Percentiles rank a stretch among this genome's conserved stretches.
Evolutionary conservation across 2,113 vertebrate species (phyloP).

Genomic region (Sitta europaea): DNA sequence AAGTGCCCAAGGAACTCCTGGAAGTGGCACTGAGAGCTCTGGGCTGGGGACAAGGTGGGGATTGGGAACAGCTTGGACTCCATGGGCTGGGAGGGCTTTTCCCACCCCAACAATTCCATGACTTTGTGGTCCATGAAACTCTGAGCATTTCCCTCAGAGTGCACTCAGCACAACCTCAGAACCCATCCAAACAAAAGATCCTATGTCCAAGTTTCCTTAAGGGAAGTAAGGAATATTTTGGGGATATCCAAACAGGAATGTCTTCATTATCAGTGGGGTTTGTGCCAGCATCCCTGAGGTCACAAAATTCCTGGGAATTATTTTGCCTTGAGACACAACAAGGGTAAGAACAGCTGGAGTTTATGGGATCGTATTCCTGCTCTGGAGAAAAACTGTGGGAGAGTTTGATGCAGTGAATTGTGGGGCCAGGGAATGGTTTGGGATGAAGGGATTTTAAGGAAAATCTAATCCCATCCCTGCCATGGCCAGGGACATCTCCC

Average conservation of each 20-base stretch:
- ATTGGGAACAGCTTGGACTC: accelerated
- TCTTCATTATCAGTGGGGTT: neutral
- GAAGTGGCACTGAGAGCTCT: neutral
- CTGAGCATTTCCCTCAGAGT: neutral
- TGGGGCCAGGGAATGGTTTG: neutral
- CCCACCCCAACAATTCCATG: neutral
- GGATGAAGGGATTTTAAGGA: neutral
- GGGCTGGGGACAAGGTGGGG: too few relatives aligned
- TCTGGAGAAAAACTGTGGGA: neutral
- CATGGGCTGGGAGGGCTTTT: neutral
- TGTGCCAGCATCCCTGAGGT: neutral
- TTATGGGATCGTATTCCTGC: neutral
- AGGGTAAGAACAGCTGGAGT: neutral
- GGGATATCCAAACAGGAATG: neutral
- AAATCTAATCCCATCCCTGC: too few relatives aligned
- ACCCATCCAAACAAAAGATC: neutral
- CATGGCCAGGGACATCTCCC: neutral
- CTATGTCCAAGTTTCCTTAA: neutral
- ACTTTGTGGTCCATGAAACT: neutral
- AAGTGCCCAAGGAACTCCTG: neutral
- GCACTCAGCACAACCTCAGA: neutral
- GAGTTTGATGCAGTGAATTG: neutral
- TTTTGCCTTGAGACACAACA: neutral
- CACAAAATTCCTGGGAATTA: neutral
- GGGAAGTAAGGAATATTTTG: neutral